phyloP scores from a whole-genome alignment of 2,888 invertebrate genomes.

The Ypsolopha scabrella region DNA sequence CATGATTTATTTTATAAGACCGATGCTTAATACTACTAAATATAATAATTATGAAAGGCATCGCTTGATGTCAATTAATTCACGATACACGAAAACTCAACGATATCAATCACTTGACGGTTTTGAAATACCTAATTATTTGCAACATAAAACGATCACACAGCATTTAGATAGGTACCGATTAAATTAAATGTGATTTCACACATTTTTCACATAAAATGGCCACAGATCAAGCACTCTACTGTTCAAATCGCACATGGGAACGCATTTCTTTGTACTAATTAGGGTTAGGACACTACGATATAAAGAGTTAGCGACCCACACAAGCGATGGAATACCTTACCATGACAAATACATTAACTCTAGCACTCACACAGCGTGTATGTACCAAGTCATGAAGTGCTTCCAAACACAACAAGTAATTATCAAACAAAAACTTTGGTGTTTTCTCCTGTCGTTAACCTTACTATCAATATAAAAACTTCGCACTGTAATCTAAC shows the following conservation, averaged over 20 bases:
- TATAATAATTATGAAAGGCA: slow-evolving; percentile 58
- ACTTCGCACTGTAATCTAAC: neutral
- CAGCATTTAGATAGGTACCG: slow-evolving; percentile 6
- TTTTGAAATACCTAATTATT: too few species aligned
- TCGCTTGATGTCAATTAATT: slow-evolving; percentile 49
- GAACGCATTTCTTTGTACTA: slow-evolving; percentile 54
- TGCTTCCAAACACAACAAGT: neutral
- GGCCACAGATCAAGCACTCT: slow-evolving; percentile 38
- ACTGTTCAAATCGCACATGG: slow-evolving; percentile 33
- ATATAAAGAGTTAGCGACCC: slow-evolving; percentile 2
- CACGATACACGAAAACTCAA: slow-evolving; percentile 26
- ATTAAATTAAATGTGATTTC: slow-evolving; percentile 19
- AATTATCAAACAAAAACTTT: slow-evolving; percentile 5
- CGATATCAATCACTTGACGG: too few species aligned
- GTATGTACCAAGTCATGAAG: neutral
- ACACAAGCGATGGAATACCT: slow-evolving; percentile 9
- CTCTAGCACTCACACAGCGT: neutral
- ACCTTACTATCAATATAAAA: neutral
- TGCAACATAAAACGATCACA: too few species aligned
- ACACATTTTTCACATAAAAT: slow-evolving; percentile 28
- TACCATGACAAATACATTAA: neutral
- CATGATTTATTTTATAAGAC: slow-evolving; percentile 21
- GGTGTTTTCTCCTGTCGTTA: slow-evolving; percentile 6
- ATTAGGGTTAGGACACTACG: slow-evolving; percentile 18
- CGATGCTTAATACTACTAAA: slow-evolving; percentile 53